Conservation (phyloP, 2,797 vertebrate species). For the Propithecus perrieri region DNA sequence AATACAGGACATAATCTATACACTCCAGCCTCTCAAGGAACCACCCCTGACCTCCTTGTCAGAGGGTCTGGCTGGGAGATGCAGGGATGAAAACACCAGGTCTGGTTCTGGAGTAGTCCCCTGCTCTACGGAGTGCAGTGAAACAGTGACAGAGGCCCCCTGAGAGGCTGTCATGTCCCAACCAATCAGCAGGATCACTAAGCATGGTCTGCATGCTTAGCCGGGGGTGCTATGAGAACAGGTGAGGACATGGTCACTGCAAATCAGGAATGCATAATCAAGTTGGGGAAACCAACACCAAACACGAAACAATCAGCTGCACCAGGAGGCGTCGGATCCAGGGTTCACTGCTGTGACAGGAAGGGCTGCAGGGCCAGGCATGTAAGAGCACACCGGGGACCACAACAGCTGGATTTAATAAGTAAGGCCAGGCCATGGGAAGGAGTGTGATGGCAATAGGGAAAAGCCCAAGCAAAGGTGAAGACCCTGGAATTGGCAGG, state of each 20-base stretch:
- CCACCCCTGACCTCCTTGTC: background rate
- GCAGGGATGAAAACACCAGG: background rate
- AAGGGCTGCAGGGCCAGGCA: background rate
- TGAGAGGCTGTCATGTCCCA: background rate
- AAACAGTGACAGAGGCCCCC: background rate
- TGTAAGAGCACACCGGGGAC: background rate
- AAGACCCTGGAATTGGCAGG: background rate
- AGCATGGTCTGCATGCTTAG: background rate
- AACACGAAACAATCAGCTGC: background rate
- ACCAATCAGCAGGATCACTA: rapidly evolving
- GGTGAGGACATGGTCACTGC: constrained; percentile 18
- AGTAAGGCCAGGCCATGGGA: background rate
- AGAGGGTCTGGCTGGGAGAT: background rate
- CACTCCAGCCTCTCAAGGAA: background rate
- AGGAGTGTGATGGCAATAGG: too few species aligned
- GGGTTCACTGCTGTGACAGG: constrained; percentile 3
- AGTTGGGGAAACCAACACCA: background rate
- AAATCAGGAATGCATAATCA: constrained; percentile 61
- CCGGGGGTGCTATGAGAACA: background rate
- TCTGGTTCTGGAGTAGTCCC: background rate
- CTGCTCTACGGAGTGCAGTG: background rate
- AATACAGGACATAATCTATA: background rate
- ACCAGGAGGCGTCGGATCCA: background rate
- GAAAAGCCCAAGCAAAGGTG: background rate
- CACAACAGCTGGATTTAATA: background rate